Evolutionary conservation across 2,888 invertebrate species (phyloP).

Genomic region (Idaea dimidiata): DNA sequence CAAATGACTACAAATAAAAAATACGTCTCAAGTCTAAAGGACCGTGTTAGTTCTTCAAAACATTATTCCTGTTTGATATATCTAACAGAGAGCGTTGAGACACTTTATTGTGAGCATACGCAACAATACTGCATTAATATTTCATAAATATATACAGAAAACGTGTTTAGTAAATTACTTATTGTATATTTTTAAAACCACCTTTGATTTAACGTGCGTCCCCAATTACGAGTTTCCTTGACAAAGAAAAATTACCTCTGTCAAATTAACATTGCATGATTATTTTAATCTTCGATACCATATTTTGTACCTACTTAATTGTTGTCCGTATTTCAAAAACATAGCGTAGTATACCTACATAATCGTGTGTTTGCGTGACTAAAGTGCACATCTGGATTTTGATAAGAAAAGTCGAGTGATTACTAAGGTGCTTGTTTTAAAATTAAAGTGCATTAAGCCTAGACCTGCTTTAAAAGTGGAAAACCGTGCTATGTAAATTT

Average conservation of each 20-base stretch:
- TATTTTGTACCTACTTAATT: not conserved
- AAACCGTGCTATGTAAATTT: not conserved
- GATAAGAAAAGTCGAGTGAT: not conserved
- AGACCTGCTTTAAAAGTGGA: not conserved
- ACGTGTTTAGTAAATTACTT: not conserved
- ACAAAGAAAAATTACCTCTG: constrained; percentile 2
- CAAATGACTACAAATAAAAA: not conserved
- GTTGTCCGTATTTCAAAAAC: constrained; percentile 4
- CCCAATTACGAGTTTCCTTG: not conserved
- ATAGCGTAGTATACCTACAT: not conserved
- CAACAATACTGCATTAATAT: too few species aligned
- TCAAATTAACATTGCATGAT: constrained; percentile 3
- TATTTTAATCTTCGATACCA: not conserved
- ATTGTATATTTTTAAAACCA: not conserved
- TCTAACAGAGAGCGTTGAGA: too few species aligned
- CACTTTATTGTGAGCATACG: too few species aligned
- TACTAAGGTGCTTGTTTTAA: not conserved
- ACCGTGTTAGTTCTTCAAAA: too few species aligned
- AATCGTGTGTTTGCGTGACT: constrained; percentile 5
- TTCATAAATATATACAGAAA: too few species aligned
- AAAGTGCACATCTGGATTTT: not conserved
- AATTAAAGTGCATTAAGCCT: not conserved
- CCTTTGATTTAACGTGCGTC: not conserved
- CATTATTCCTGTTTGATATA: too few species aligned
- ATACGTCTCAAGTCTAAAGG: not conserved